phyloP scores from a whole-genome alignment of 37 sponge, comb jelly and placozoan genomes.

The Eunapius fragilis region DNA sequence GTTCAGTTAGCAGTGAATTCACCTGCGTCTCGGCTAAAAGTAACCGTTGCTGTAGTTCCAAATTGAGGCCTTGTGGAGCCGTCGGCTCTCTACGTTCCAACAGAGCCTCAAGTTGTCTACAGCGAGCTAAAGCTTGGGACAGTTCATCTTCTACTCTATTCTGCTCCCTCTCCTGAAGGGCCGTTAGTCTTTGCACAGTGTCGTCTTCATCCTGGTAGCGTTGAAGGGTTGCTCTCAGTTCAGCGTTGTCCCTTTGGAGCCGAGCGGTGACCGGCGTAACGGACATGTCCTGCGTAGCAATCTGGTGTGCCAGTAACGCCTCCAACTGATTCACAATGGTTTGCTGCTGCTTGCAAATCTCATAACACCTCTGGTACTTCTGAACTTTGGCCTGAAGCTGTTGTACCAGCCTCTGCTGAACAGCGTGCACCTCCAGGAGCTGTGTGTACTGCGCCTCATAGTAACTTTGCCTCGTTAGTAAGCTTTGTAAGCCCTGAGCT shows the following conservation, averaged over 20 bases:
- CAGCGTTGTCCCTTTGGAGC: conserved; percentile 13
- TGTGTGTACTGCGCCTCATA: conserved; percentile 18
- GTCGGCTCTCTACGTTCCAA: background rate
- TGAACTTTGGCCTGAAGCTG: conserved; percentile 46
- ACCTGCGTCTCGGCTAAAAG: conserved; percentile 7
- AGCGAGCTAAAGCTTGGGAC: no score
- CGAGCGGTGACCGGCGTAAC: background rate
- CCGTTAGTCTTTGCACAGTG: background rate
- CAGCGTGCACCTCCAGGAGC: conserved; percentile 54
- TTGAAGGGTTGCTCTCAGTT: background rate
- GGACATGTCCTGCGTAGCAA: background rate
- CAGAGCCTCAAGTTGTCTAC: no score
- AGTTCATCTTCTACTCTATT: no score
- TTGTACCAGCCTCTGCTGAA: conserved; percentile 57
- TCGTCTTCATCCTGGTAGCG: conserved; percentile 4
- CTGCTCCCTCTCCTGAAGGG: background rate
- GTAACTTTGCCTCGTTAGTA: conserved; percentile 27
- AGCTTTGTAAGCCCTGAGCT: conserved; percentile 30
- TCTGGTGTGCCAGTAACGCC: conserved; percentile 24
- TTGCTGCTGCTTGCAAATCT: conserved; percentile 50
- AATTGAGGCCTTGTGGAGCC: background rate
- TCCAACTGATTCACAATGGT: conserved; percentile 46
- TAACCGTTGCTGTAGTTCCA: conserved; percentile 7
- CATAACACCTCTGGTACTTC: conserved; percentile 51
- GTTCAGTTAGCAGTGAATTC: conserved; percentile 1